Evolutionary conservation across 2,888 invertebrate genomes (phyloP).

Genomic region (Lymantria monacha): DNA sequence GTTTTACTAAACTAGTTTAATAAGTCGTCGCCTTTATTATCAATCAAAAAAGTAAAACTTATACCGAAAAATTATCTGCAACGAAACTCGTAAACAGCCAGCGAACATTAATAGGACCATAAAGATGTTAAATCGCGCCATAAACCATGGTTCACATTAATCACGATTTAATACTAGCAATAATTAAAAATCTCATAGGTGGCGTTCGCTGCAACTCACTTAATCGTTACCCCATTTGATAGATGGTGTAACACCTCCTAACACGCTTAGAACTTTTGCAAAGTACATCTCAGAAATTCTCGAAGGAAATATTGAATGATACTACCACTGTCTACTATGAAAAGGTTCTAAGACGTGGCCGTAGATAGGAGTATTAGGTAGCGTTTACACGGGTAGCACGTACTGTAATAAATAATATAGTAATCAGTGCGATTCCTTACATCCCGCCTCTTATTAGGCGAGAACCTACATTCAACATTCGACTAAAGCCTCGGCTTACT

Average conservation of each 20-base stretch:
- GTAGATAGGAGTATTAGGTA: slow-evolving; percentile 75
- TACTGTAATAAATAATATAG: slow-evolving; percentile 81
- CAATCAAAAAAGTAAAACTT: no score
- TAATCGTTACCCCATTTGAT: slow-evolving; percentile 74
- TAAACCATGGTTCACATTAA: slow-evolving; percentile 56
- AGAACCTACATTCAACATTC: slow-evolving; percentile 80
- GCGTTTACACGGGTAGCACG: slow-evolving; percentile 81
- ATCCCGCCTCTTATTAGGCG: slow-evolving; percentile 80
- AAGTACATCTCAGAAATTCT: slow-evolving; percentile 14
- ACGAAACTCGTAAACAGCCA: slow-evolving; percentile 13
- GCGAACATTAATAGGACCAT: slow-evolving; percentile 22
- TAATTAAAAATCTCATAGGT: slow-evolving; percentile 75
- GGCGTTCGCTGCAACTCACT: slow-evolving; percentile 63
- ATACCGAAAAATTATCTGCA: background rate
- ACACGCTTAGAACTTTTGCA: slow-evolving; percentile 54
- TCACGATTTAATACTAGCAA: slow-evolving; percentile 65
- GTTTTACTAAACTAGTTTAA: no score
- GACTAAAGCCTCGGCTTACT: slow-evolving; percentile 76
- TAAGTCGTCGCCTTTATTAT: no score
- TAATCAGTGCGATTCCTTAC: slow-evolving; percentile 82
- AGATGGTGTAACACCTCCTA: slow-evolving; percentile 56
- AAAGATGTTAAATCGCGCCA: slow-evolving; percentile 39
- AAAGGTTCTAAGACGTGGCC: slow-evolving; percentile 60
- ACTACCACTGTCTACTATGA: slow-evolving; percentile 31
- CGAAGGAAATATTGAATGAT: slow-evolving; percentile 5